Conservation (phyloP, 2,797 vertebrate genomes). For the Clarias fuscus region DNA sequence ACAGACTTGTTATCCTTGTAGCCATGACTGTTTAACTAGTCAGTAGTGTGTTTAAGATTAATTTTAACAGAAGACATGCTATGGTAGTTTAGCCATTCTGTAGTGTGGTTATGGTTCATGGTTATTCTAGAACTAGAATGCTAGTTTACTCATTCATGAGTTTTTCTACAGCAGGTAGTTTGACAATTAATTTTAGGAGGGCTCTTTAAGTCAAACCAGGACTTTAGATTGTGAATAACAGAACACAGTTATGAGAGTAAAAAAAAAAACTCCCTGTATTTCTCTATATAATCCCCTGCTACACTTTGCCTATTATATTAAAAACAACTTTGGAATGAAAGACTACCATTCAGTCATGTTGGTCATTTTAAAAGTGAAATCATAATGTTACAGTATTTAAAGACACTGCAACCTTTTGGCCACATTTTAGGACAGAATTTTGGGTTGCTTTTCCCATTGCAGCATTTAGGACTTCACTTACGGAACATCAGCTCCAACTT, state of each 20-base stretch:
- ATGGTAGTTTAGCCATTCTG: background rate
- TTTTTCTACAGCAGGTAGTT: background rate
- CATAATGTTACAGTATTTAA: background rate
- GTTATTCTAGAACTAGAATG: background rate
- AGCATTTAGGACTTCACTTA: conserved; percentile 58
- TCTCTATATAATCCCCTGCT: too few species aligned
- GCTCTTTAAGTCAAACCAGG: too few species aligned
- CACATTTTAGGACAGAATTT: background rate
- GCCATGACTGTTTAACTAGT: background rate
- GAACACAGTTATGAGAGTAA: too few species aligned
- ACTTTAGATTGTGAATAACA: too few species aligned
- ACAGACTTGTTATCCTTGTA: background rate
- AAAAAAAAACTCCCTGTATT: too few species aligned
- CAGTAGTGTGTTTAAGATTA: background rate
- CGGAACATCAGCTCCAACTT: conserved; percentile 80
- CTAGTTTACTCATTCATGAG: background rate
- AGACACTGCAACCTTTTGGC: background rate
- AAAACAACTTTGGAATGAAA: background rate
- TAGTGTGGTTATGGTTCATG: background rate
- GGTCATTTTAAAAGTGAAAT: background rate
- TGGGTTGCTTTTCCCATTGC: too few species aligned
- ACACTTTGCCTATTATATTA: background rate
- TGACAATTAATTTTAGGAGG: background rate
- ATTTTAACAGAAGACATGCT: background rate
- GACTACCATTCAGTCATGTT: background rate